Conservation (phyloP, 2,797 vertebrate genomes). For the Sylvia borin region DNA sequence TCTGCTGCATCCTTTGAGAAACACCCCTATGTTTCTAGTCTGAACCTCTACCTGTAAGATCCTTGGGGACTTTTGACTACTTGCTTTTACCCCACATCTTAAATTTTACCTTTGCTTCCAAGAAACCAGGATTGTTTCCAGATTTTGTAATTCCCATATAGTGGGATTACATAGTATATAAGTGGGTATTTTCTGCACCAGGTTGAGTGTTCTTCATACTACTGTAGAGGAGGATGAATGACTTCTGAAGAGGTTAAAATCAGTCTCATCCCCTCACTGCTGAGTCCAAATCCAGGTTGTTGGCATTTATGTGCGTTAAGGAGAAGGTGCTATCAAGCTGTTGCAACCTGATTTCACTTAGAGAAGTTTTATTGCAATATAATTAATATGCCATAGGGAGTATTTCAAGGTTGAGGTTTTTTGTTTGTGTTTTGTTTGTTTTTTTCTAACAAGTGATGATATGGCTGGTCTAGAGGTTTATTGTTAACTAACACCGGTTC, state of each 20-base stretch:
- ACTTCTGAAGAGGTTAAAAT: not conserved
- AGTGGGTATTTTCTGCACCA: not conserved
- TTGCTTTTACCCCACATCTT: not conserved
- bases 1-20: not conserved
- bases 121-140: not conserved
- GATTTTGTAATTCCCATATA: not conserved
- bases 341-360: not conserved
- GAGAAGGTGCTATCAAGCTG: not conserved
- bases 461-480: not conserved
- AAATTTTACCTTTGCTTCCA: not conserved
- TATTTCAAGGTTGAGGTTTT: not conserved
- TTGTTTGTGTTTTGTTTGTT: not conserved
- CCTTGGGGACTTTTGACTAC: not conserved
- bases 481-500: not conserved
- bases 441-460: not conserved
- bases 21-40: not conserved
- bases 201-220: not conserved
- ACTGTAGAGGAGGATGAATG: not conserved
- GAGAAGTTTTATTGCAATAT: not conserved
- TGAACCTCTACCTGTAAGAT: not conserved
- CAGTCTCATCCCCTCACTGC: not conserved
- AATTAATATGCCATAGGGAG: not conserved
- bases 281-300: not conserved
- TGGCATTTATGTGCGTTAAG: not conserved
- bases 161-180: not conserved